Evolutionary conservation across 2,113 vertebrate genomes (phyloP).

Genomic region (Amphiprion ocellaris): DNA sequence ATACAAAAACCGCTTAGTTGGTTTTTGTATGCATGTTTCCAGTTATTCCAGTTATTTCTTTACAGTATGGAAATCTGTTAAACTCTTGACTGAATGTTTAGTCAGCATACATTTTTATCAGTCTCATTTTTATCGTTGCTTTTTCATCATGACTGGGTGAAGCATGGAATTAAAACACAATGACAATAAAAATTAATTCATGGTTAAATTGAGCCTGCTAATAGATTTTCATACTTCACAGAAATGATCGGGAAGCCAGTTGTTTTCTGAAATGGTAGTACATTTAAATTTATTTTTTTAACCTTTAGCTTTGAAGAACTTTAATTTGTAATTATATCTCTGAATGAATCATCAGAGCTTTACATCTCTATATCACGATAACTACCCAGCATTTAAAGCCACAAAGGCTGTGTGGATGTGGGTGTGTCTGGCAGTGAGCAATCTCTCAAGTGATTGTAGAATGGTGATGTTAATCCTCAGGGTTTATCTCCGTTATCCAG

Average conservation of each 20-base stretch:
- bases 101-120: neutral
- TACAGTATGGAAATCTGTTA: too few species aligned
- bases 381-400: neutral
- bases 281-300: neutral
- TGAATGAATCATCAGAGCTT: neutral
- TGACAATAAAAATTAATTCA: neutral
- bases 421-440: neutral
- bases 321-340: neutral
- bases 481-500: slow-evolving; percentile 37
- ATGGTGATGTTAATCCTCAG: slow-evolving; percentile 38
- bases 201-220: too few species aligned
- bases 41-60: too few species aligned
- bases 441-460: neutral
- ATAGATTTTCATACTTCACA: too few species aligned
- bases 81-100: too few species aligned
- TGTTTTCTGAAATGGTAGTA: too few species aligned
- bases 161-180: neutral
- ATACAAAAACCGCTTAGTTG: too few species aligned
- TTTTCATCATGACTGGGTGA: neutral
- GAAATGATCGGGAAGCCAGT: too few species aligned
- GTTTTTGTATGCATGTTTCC: too few species aligned
- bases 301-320: neutral
- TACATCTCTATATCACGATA: neutral
- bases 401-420: neutral
- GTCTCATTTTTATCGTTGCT: neutral